phyloP scores from a whole-genome alignment of 2,797 vertebrate genomes.

The Lerista edwardsae region DNA sequence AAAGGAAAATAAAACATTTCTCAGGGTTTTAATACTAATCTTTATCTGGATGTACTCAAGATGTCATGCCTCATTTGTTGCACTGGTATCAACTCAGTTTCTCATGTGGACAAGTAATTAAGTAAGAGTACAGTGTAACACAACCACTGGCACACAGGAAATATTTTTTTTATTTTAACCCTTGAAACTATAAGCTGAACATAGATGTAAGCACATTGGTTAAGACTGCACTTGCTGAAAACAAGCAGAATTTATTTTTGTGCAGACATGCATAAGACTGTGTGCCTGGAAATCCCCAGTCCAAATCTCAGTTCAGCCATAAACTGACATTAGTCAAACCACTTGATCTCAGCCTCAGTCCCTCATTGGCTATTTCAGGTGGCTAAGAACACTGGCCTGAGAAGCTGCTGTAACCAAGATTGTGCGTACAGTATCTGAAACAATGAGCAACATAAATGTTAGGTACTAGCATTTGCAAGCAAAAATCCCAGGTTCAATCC shows the following conservation, averaged over 20 bases:
- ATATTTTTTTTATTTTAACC: not conserved
- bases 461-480: not conserved
- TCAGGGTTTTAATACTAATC: not conserved
- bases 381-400: not conserved
- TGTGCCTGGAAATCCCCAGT: not conserved
- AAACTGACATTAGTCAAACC: not conserved
- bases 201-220: not conserved
- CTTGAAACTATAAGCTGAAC: not conserved
- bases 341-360: not conserved
- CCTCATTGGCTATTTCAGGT: not conserved
- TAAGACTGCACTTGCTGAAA: not conserved
- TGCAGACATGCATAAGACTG: no score
- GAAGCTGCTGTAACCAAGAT: not conserved
- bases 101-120: constrained; percentile 3
- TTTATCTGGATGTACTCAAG: not conserved
- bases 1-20: not conserved
- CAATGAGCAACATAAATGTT: no score
- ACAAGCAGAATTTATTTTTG: no score
- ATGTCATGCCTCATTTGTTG: not conserved
- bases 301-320: not conserved
- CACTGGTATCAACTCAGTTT: not conserved
- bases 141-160: not conserved
- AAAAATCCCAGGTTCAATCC: no score
- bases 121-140: constrained; percentile 1
- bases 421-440: not conserved